Evolutionary conservation across 2,888 invertebrate species (phyloP), one percentile per base, ranked within the genome.

Genomic region (Eilema depressum): DNA sequence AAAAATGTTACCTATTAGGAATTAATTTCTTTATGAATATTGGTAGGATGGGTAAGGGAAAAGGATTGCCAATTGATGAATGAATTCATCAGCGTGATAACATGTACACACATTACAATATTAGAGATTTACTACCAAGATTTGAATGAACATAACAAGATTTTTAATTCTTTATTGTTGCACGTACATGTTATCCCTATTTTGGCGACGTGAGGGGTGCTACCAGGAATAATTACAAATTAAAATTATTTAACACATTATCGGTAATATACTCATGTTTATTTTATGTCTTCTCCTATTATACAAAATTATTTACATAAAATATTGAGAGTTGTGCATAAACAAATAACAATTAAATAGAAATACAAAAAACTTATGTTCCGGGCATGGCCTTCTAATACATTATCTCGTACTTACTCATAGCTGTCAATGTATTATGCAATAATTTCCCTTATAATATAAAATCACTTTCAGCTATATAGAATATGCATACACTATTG

Each of bases 281-380:
- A 93, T 96, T 96, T 91, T 94, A 95, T 90, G 93, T 91, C 91
- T 94, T 92, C 92, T 94, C 91, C 95, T 95, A 95, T 95, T 91
- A 94, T 95, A 95, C 95, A 95, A 95, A 95, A 95, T 89, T 95
- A 95, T 95, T 94, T 95, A 95, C 95, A 95, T 95, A 94, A 93
- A 94, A 95, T 95, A 95, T 95, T 93, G 95, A 95, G 94, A 95
- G 94, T 95, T 95, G 95, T 95, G 95, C 95, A 95, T 95, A 95
- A 95, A 95, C 95, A 95, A 95, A 95, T 95, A 95, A 95, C 95
- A 95, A 94, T 95, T 95, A 95, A 95, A 95, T 94, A 94, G 93
- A 93, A 92, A 94, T 93, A 95, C 94, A 94, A 95, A 93, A 89
- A 94, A 93, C 93, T 92, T 93, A 93, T 91, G 88, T 90, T 91